Conservation (phyloP, 2,797 vertebrate genomes). For the Coccyzus lansbergi region DNA sequence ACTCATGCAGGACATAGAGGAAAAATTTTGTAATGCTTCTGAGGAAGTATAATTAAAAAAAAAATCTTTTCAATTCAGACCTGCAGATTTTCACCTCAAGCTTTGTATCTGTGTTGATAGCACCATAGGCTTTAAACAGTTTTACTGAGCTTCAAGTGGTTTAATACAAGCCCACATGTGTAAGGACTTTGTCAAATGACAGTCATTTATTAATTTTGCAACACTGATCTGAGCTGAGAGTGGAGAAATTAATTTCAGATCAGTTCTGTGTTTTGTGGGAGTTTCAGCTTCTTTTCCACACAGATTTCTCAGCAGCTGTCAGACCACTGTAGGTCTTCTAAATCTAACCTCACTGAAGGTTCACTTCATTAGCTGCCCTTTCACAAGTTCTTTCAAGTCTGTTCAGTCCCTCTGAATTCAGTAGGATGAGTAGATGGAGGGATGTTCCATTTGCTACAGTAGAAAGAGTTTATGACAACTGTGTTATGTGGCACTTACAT, state of each 20-base stretch:
- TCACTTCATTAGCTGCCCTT: not conserved
- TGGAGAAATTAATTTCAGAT: not conserved
- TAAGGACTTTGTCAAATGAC: not conserved
- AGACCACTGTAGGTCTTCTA: not conserved
- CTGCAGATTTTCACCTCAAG: not conserved
- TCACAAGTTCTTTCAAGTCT: not conserved
- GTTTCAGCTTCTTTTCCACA: not conserved
- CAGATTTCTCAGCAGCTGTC: not conserved
- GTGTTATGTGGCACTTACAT: not conserved
- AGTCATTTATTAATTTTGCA: not conserved
- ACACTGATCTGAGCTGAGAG: not conserved
- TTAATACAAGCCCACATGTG: not conserved
- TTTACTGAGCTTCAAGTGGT: not conserved
- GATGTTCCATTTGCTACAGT: not conserved
- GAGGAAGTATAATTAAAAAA: not conserved
- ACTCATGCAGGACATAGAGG: accelerated
- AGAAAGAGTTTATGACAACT: not conserved
- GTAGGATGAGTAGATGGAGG: not conserved
- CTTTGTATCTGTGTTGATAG: not conserved
- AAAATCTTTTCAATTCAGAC: not conserved
- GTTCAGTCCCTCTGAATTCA: not conserved
- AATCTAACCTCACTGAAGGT: not conserved
- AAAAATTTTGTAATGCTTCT: not conserved
- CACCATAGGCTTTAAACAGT: not conserved
- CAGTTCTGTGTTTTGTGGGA: not conserved